A percentile compares a stretch with the other conserved stretches of the same genome.
These are phyloP conservation scores for Pseudorhombus dupliciocellatus DNA, from an alignment of 2,113 vertebrate species.

Conservation along the genomic window DNA sequence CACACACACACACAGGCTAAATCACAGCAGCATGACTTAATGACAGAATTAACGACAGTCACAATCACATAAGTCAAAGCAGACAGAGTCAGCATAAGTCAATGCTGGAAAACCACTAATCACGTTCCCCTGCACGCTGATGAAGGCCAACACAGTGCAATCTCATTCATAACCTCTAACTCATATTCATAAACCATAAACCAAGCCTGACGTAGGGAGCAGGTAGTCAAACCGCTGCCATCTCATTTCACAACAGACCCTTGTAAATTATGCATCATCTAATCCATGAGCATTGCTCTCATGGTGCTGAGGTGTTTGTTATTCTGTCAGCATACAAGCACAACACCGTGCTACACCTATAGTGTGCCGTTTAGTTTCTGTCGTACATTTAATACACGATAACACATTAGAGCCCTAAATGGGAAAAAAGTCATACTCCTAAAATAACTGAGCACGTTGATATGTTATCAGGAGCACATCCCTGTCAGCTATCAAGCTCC, in stretches of 20 bases:
- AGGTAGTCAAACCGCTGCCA: slow-evolving; percentile 15
- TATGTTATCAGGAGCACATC: not conserved
- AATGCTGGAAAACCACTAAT: not conserved
- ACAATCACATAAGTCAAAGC: not conserved
- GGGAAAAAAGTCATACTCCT: not conserved
- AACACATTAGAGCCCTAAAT: not conserved
- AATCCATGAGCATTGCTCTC: slow-evolving; percentile 35
- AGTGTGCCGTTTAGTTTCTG: slow-evolving; percentile 27
- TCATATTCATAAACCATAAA: slow-evolving; percentile 56
- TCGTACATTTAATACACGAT: not conserved
- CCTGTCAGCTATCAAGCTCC: not conserved
- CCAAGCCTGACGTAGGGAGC: slow-evolving; percentile 40
- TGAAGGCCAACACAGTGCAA: slow-evolving; percentile 7
- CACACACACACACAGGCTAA: too few relatives aligned
- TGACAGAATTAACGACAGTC: too few relatives aligned
- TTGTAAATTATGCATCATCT: slow-evolving; percentile 69
- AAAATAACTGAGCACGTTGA: not conserved
- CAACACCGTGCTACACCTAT: slow-evolving; percentile 25
- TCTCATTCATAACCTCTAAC: slow-evolving; percentile 34
- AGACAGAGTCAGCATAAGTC: not conserved
- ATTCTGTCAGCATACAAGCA: slow-evolving; percentile 48
- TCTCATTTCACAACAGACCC: slow-evolving; percentile 28
- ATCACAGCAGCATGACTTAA: too few relatives aligned
- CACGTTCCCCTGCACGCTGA: not conserved
- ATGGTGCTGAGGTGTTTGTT: slow-evolving; percentile 45